Evolutionary conservation across 2,113 vertebrate species (phyloP), one percentile per base, ranked within the genome.

Genomic region (Xiphophorus hellerii): DNA sequence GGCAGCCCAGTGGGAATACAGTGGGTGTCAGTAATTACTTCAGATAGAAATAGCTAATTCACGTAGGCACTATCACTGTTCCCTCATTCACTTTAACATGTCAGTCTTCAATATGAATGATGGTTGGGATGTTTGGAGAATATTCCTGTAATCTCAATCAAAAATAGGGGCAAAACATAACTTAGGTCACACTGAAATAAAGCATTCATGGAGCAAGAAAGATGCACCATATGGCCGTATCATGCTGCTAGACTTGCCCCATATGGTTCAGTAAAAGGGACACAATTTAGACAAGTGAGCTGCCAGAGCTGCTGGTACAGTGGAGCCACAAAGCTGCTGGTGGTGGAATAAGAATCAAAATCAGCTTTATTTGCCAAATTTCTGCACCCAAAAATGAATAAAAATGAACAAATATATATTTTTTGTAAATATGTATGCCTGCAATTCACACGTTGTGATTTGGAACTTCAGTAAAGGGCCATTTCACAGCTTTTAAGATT

Each of bases 21-120:
- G 87, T 74, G 80, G 76, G 84, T 66, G 87, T 82, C 66, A 71
- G 78, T 88, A 83, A 88, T 87, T 74, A 81, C 78, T 74, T 81
- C 13, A 62, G 76, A 76, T 73, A 74, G 62, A 85, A 83, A 74
- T 25, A 66, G 66, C 35, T 67, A 77, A 82, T 83, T 78, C 62
- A 62, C 73, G 63, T 69, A 63, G 71, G 74, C 66, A 78, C 71
- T 69, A 35, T 33, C 64, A 30, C 62, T 54, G 69, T 66, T 80
- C 60, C 28, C 30, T 44, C 54, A 65, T 27, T 14, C 69, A 66
- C 39, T 69, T 25, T 54, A 17, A 60, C 31, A 9, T 9, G 29
- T 69, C 13, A 15, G n/a, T 20, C 13, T 42, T 82, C 70, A 54
- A 54, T 33, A 65, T 22, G 31, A 78, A 11, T 20, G 29, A 33